phyloP scores from a whole-genome alignment of 2,797 vertebrate species.

The Dryobates pubescens region DNA sequence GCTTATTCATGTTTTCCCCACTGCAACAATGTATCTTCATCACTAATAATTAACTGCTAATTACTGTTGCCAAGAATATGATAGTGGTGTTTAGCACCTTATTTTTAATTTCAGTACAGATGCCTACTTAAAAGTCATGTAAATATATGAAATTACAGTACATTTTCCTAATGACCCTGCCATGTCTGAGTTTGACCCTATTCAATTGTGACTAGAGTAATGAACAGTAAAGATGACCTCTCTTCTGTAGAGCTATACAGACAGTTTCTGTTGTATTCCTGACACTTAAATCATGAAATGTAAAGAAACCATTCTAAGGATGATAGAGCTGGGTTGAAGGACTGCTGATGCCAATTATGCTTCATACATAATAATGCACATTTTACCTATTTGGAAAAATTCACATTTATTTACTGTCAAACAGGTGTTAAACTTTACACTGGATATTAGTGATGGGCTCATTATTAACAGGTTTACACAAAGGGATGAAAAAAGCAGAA shows the following conservation, averaged over 20 bases:
- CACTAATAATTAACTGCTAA: conserved; percentile 62
- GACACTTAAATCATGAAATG: background rate
- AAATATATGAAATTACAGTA: conserved; percentile 46
- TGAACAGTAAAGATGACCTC: conserved; percentile 28
- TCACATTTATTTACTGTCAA: conserved; percentile 99
- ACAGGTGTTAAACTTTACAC: conserved; percentile 99
- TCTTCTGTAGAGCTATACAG: conserved; percentile 2
- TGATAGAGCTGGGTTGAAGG: background rate
- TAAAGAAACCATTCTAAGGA: conserved; percentile 20
- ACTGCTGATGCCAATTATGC: conserved; percentile 62
- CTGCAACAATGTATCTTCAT: conserved; percentile 61
- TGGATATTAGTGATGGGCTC: conserved; percentile 97
- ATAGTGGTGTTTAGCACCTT: background rate
- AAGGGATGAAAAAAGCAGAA: conserved; percentile 89
- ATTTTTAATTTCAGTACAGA: conserved; percentile 44
- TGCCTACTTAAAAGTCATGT: conserved; percentile 24
- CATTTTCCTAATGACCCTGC: conserved; percentile 36
- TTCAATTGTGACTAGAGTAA: conserved; percentile 3
- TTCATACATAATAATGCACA: conserved; percentile 77
- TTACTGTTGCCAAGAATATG: conserved; percentile 38
- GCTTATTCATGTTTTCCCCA: conserved; percentile 50
- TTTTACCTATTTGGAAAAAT: conserved; percentile 89
- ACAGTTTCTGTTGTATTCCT: conserved; percentile 10
- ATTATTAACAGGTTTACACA: conserved; percentile 97
- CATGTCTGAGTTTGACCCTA: conserved; percentile 22